phyloP scores from a whole-genome alignment of 2,888 invertebrate species.

The Anthrax anthrax region DNA sequence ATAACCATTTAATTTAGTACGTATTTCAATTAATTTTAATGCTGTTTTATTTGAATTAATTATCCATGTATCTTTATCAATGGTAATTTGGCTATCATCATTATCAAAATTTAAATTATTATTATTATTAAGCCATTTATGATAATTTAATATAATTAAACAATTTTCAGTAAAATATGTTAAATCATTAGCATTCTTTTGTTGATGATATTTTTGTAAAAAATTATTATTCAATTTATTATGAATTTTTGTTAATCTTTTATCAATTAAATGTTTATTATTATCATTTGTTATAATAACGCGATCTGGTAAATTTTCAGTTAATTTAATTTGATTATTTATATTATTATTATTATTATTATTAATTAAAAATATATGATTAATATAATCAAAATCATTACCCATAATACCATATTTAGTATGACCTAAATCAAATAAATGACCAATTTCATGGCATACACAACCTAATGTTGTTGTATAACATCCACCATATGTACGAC shows the following conservation, averaged over 20 bases:
- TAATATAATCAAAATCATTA: slow-evolving; percentile 71
- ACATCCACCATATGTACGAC: slow-evolving; percentile 74
- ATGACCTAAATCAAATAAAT: slow-evolving; percentile 88
- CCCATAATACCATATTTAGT: slow-evolving; percentile 87
- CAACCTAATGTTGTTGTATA: slow-evolving; percentile 84
- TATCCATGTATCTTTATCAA: background rate
- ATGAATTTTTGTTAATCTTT: slow-evolving; percentile 26
- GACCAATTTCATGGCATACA: slow-evolving; percentile 84
- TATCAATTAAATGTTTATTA: background rate
- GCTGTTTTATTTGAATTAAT: slow-evolving; percentile 7
- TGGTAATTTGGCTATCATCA: background rate
- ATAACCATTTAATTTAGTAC: slow-evolving; percentile 23
- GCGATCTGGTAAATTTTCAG: slow-evolving; percentile 29
- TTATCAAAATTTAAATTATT: background rate
- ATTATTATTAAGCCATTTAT: slow-evolving; percentile 26
- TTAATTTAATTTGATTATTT: slow-evolving; percentile 16
- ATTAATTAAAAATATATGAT: slow-evolving; percentile 57
- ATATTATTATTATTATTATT: slow-evolving; percentile 21
- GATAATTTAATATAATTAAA: slow-evolving; percentile 25
- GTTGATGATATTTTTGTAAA: slow-evolving; percentile 28
- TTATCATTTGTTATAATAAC: slow-evolving; percentile 14
- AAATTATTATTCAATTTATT: slow-evolving; percentile 16
- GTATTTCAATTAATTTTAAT: slow-evolving; percentile 25
- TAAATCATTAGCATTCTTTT: slow-evolving; percentile 24
- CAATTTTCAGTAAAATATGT: slow-evolving; percentile 30